Conservation (phyloP, 2,113 vertebrate species). For the Furnarius figulus region DNA sequence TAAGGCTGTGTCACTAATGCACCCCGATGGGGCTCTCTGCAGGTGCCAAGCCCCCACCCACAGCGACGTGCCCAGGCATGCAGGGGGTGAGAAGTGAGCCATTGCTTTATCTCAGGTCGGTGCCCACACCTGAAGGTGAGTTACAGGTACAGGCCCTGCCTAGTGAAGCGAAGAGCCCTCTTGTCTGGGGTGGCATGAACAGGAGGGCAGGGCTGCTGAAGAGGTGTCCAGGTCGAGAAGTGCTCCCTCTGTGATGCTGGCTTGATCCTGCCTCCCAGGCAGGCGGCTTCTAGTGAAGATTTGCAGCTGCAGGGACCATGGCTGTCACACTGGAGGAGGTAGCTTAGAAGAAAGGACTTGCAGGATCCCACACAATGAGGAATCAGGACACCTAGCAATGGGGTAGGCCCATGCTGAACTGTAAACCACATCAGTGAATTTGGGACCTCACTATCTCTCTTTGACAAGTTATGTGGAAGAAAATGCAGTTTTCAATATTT, state of each 20-base stretch:
- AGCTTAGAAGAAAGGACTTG: background rate
- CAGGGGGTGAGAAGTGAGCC: background rate
- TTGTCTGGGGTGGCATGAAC: background rate
- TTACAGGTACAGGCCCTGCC: background rate
- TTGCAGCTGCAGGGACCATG: rapidly evolving
- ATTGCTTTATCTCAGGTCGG: background rate
- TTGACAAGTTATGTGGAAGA: background rate
- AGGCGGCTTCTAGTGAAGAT: background rate
- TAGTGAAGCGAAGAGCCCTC: background rate
- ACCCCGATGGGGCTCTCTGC: rapidly evolving
- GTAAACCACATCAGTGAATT: background rate
- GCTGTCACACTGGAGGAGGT: background rate
- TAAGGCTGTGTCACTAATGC: rapidly evolving
- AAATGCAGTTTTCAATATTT: background rate
- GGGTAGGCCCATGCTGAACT: background rate
- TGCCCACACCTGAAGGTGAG: background rate
- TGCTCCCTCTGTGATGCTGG: background rate
- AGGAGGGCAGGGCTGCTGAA: background rate
- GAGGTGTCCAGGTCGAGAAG: background rate
- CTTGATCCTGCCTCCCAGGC: background rate
- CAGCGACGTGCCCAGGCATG: background rate
- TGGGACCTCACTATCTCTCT: background rate
- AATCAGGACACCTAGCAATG: rapidly evolving
- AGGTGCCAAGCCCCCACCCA: rapidly evolving
- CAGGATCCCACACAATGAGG: background rate